phyloP scores from a whole-genome alignment of 2,113 vertebrate genomes.

The Cyprinodon tularosa region DNA sequence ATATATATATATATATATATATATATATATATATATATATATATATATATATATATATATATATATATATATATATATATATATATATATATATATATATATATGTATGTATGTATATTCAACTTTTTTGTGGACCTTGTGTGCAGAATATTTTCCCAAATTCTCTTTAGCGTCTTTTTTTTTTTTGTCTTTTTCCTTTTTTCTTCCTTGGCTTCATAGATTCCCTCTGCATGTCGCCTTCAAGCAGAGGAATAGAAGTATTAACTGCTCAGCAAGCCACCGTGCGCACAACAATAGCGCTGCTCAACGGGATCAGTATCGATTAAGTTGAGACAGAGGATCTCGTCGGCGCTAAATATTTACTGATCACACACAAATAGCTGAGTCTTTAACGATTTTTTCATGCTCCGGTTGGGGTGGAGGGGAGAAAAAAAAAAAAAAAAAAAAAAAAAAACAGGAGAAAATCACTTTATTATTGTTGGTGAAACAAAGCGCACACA shows the following conservation, averaged over 20 bases:
- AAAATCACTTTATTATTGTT: constrained; percentile 96
- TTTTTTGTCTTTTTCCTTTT: background rate
- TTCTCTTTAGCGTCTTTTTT: background rate
- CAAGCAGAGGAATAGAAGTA: constrained; percentile 67
- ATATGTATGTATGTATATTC: too few relatives aligned
- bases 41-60: too few relatives aligned
- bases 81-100: too few relatives aligned
- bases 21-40: too few relatives aligned
- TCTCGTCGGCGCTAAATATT: constrained; percentile 96
- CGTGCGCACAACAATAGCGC: constrained; percentile 82
- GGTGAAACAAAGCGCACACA: constrained; percentile 89
- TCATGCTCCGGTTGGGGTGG: constrained; percentile 80
- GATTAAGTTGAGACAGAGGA: constrained; percentile 90
- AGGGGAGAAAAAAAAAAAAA: background rate
- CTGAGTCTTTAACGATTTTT: constrained; percentile 90
- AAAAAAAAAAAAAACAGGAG: constrained; percentile 71
- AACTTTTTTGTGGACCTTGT: too few relatives aligned
- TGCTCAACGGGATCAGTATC: constrained; percentile 87
- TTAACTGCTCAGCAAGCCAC: constrained; percentile 75
- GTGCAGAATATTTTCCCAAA: background rate
- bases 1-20: too few relatives aligned
- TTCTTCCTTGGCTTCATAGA: constrained; percentile 40
- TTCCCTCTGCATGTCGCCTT: constrained; percentile 51
- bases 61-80: too few relatives aligned
- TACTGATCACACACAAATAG: constrained; percentile 97